Conservation (phyloP, 2,888 invertebrate genomes). For the Hydropsyche betteni region DNA sequence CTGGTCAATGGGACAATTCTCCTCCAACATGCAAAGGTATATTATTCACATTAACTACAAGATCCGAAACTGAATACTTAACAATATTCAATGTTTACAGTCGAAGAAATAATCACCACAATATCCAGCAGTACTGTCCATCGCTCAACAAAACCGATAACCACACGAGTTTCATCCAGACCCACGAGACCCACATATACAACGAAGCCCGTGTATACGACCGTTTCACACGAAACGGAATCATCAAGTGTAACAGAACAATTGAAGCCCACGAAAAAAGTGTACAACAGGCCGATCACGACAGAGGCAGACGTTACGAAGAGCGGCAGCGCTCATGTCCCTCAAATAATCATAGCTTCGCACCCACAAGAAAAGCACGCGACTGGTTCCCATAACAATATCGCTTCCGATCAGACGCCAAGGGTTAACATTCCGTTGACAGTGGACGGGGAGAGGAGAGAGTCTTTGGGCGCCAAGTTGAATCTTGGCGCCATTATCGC, state of each 20-base stretch:
- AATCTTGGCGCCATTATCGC: conserved; percentile 90
- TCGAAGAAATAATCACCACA: conserved; percentile 64
- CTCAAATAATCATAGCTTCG: conserved; percentile 69
- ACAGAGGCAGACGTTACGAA: conserved; percentile 59
- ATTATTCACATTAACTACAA: not conserved
- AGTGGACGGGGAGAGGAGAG: conserved; percentile 69
- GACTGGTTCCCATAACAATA: conserved; percentile 66
- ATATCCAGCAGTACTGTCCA: conserved; percentile 53
- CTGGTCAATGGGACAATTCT: conserved; percentile 81
- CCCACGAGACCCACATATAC: conserved; percentile 56
- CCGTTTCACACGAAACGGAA: conserved; percentile 54
- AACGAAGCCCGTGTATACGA: conserved; percentile 56
- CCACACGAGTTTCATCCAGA: conserved; percentile 56
- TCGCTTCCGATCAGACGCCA: conserved; percentile 72
- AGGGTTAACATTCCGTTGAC: conserved; percentile 74
- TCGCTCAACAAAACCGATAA: conserved; percentile 53
- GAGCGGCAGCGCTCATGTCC: conserved; percentile 62
- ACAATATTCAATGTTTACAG: conserved; percentile 54
- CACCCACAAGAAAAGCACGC: conserved; percentile 86
- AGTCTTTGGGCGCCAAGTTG: conserved; percentile 73
- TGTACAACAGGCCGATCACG: conserved; percentile 57
- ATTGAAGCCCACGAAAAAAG: conserved; percentile 56
- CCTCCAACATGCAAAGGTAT: conserved; percentile 78
- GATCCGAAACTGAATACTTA: too few species aligned
- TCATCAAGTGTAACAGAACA: conserved; percentile 55